Evolutionary conservation across 2,888 invertebrate species (phyloP), one percentile per base, ranked within the genome.

Genomic region (Nomada fabriciana): DNA sequence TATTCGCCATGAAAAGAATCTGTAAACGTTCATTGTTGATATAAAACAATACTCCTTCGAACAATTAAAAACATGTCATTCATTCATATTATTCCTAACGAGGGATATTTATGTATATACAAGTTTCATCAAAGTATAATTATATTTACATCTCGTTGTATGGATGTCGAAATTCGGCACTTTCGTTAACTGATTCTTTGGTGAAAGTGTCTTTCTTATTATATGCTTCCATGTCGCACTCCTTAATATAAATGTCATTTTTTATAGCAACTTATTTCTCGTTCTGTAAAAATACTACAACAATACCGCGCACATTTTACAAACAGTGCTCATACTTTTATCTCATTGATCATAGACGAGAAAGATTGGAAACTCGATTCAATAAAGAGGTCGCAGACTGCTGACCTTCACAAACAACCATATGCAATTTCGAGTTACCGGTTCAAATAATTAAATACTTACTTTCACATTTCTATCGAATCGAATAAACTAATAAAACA

Each of bases 1-100:
- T 97, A 98, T 94, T 97, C 97, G n/a, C 97, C 97, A 91, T 97
- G 97, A 72, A 88, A 91, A 84, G 95, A 89, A 85, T 91, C 96
- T 96, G 90, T 73, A 94, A 76, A 69, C 42, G 59, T 78, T 36
- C 55, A 55, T 74, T 50, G 52, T 42, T 42, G 36, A 59, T 47
- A 18, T 36, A 69, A 57, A 76, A 64, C 57, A 65, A 11, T 20
- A 13, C 25, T 23, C 47, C 13, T 47, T 15, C 3, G 47, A 47
- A 3, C 13, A 13, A 13, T 11, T 47, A 47, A 47, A 47, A 57
- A 20, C 13, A 74, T 53, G 53, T 11, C 36, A 18, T 80, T 18
- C 73, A 15, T 67, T 43, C 50, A 50, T 53, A 29, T 72, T 61
- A 50, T 64, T 42, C 9, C 15, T 52, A 69, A 20, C 11, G 43